Evolutionary conservation across 2,113 vertebrate genomes (phyloP).

Genomic region (Galbula dea): DNA sequence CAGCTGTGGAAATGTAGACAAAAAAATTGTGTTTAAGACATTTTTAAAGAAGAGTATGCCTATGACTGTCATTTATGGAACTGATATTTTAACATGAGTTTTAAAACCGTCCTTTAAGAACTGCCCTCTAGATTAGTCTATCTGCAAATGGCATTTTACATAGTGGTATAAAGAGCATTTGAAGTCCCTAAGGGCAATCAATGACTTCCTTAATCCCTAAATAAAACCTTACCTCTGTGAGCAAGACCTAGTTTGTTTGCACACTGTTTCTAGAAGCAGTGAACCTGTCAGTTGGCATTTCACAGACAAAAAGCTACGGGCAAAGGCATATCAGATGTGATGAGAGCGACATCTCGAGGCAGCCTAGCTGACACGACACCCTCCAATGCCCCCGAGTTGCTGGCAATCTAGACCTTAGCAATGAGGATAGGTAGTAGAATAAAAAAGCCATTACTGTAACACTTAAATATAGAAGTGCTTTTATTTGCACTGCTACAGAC

Average conservation of each 20-base stretch:
- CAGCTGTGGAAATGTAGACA: not conserved
- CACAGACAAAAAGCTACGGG: not conserved
- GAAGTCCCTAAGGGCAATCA: not conserved
- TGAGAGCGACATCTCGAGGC: not conserved
- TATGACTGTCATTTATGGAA: not conserved
- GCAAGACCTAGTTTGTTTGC: not conserved
- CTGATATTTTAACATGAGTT: not conserved
- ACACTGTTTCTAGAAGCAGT: not conserved
- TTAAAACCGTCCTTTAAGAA: not conserved
- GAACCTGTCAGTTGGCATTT: not conserved
- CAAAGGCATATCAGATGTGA: rapidly evolving
- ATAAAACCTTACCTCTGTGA: not conserved
- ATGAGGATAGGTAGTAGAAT: rapidly evolving
- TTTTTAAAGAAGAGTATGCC: not conserved
- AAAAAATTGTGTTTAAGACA: not conserved
- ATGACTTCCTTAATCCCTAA: not conserved
- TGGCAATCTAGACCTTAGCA: not conserved
- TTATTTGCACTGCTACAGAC: not conserved
- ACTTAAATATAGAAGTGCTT: not conserved
- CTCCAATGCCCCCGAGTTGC: not conserved
- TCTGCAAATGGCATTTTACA: not conserved
- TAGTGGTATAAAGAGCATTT: not conserved
- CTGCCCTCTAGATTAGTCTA: not conserved
- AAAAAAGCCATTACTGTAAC: not conserved
- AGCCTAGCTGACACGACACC: not conserved